Conservation (phyloP, 2,113 vertebrate genomes). For the Cyanocitta stelleri region DNA sequence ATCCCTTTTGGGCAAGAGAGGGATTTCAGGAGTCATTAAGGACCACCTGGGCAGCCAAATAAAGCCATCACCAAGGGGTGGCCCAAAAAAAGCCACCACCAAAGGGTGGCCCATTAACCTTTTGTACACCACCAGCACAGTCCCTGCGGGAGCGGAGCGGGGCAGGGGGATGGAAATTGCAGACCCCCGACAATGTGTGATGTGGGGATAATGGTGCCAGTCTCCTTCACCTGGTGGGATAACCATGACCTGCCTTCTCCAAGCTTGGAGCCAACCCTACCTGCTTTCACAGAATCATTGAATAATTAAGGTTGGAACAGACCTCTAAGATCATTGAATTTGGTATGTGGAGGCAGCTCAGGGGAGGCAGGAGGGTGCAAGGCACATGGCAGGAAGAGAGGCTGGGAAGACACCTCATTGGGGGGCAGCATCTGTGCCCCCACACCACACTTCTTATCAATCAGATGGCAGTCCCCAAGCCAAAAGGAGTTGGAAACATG, state of each 20-base stretch:
- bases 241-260: neutral
- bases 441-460: neutral
- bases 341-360: neutral
- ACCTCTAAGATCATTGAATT: neutral
- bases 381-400: neutral
- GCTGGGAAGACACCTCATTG: neutral
- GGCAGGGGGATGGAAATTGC: fast-evolving
- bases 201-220: neutral
- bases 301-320: neutral
- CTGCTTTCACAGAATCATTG: neutral
- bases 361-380: neutral
- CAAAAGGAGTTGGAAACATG: neutral
- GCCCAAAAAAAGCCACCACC: neutral
- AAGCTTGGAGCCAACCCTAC: neutral
- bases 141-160: fast-evolving
- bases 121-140: neutral
- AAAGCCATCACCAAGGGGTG: neutral
- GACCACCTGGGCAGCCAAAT: neutral
- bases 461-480: neutral
- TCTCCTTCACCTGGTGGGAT: neutral
- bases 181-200: fast-evolving
- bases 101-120: neutral
- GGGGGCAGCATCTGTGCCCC: fast-evolving
- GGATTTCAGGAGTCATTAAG: neutral
- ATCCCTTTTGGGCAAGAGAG: neutral